These are phyloP conservation scores for Caiman crocodilus DNA, from an alignment of 2,797 vertebrate species.

Conservation along the genomic window DNA sequence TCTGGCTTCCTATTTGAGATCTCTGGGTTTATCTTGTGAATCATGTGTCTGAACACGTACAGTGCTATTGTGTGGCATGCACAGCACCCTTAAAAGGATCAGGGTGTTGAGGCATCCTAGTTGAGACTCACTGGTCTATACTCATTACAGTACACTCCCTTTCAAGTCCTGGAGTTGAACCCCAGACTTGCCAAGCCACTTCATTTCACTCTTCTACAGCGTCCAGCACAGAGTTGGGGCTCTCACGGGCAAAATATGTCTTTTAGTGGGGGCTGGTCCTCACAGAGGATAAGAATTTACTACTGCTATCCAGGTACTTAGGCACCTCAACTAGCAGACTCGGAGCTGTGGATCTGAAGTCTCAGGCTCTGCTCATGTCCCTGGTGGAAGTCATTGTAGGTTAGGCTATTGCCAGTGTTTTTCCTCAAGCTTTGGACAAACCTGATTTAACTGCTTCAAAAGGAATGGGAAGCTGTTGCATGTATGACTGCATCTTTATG, in stretches of 20 bases:
- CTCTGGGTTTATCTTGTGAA: no score
- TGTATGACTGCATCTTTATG: no score
- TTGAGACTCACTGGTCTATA: background rate
- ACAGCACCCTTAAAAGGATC: background rate
- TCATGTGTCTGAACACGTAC: no score
- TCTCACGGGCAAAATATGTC: background rate
- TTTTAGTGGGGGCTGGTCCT: background rate
- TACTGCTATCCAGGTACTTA: background rate
- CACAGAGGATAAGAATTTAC: rapidly evolving
- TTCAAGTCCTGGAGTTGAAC: rapidly evolving
- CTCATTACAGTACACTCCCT: rapidly evolving
- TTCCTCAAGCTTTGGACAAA: no score
- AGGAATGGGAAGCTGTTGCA: no score
- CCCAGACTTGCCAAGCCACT: background rate
- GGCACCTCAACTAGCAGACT: rapidly evolving
- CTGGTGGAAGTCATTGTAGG: no score
- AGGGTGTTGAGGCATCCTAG: rapidly evolving
- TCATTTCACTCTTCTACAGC: rapidly evolving
- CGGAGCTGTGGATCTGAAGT: no score
- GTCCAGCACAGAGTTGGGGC: background rate
- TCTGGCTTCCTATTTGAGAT: no score
- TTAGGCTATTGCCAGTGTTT: no score
- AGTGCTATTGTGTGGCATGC: no score
- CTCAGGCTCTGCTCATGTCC: no score
- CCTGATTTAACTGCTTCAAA: no score